Evolutionary conservation across 2,888 invertebrate species (phyloP), one percentile per base, ranked within the genome.

Genomic region (Drosophila sordidula): DNA sequence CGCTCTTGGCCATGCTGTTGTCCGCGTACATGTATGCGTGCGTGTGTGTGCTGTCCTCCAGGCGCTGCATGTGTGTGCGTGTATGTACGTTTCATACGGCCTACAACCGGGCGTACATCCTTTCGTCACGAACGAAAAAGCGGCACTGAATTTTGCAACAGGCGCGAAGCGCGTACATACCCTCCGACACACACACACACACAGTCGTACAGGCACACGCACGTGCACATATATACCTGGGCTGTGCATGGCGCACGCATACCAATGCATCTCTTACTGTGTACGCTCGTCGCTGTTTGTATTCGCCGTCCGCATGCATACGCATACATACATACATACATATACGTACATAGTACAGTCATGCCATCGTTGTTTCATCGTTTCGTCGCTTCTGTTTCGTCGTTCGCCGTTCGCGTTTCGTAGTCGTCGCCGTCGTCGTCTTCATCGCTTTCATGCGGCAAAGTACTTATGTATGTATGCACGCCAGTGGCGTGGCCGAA

Each of bases 111-210:
- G 61, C 75, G 89, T 89, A 86, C 87, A 87, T 89, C 88, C 88
- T 89, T 83, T 82, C 89, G 68, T 82, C 77, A 80, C 89, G 87
- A 87, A 78, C 70, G 75, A 85, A 71, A 75, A 68, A 58, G 71
- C 82, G 66, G 70, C 66, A 87, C 85, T 90, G 86, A 87, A 87
- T 84, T 80, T 80, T 89, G 87, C 85, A 77, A 89, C 82, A 84
- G 83, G 86, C 88, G 73, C 87, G 85, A 70, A 64, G 72, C 80
- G 72, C 59, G 78, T 70, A 74, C 78, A 70, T 70, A 70, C 70
- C 74, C 73, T 80, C 80, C 56, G 42, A 62, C 58, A 61, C 58
- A 34, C 41, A 59, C 45, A 63, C 41, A 56, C 11, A 25, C 29
- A 44, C 44, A 50, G 22, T 14, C 36, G 42, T n/a, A 45, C 44